These are phyloP conservation scores for Saiga tatarica DNA, from an alignment of 2,113 vertebrate genomes.

Conservation along the genomic window DNA sequence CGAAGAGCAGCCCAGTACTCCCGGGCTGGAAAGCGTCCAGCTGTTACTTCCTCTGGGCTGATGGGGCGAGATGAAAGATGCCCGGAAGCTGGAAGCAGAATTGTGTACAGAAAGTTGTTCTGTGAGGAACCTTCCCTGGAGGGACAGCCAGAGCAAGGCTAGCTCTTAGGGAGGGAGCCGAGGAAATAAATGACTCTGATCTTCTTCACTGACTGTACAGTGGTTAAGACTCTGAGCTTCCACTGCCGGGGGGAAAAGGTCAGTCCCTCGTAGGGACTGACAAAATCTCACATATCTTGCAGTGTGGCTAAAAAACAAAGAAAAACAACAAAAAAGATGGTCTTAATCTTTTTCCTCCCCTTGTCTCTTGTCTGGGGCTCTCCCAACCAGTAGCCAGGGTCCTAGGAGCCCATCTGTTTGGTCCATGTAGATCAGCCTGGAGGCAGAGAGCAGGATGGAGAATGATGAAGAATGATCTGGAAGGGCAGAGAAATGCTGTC, in stretches of 20 bases:
- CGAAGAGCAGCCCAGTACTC: background rate
- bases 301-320: background rate
- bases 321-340: background rate
- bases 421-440: background rate
- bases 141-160: background rate
- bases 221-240: background rate
- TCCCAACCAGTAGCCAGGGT: background rate
- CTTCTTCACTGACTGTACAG: background rate
- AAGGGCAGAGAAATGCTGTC: background rate
- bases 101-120: background rate
- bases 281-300: background rate
- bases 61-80: background rate
- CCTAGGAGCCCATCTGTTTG: background rate
- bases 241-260: background rate
- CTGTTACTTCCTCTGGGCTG: background rate
- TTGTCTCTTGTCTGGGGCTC: background rate
- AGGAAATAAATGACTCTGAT: background rate
- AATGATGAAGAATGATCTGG: background rate
- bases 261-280: background rate
- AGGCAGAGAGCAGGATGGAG: background rate
- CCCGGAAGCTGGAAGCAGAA: background rate
- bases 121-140: background rate
- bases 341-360: background rate
- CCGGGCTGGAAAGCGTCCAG: background rate
- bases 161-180: background rate